Base-by-base conservation (phyloP, 2,113 vertebrate species). In the Alces alces region DNA sequence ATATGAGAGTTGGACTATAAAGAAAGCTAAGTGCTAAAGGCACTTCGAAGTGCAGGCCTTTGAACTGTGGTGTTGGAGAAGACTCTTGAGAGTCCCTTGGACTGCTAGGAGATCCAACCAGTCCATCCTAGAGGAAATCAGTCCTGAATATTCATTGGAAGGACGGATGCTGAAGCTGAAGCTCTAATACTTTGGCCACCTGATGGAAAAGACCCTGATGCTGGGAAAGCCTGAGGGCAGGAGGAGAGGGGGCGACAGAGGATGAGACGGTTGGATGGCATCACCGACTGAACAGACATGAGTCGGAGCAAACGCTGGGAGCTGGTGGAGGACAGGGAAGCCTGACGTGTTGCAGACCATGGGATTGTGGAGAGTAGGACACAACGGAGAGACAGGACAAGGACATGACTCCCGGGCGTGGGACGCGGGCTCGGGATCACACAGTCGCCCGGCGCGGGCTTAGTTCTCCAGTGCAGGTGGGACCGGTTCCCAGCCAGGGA, bases 391-490 rank as follows among this genome's bases (percentile, higher is more conserved):
- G 2, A 23, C 10, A 66, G 17, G 16, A 1, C 16, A 50, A 47
- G 47, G 47, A 47, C 47, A 2, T 47, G n/a, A 1, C n/a, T 6
- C n/a, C 19, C 19, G 1, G 66, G 66, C 12, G n/a, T 5, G 66
- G 66, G 66, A 70, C 1, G 0, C 0, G 5, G 66, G n/a, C 66
- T 4, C 23, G 6, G 23, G 70, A 4, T 23, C 21, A 6, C 66
- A 6, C 70, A 1, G 23, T 2, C 1, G 12, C 39, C 13, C 23
- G 0, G 6, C 36, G 7, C 1, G 7, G 12, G 21, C 70, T 43
- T 0, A 2, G 5, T 4, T 2, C 5, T 12, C 5, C 70, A 3
- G 21, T 7, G 7, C 12, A 7, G 3, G 36, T 2, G 12, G 70
- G 36, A 1, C 14, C 23, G 14, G 70, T 27, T 4, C 23, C 70